Evolutionary conservation across 2,113 vertebrate genomes (phyloP), one percentile per base, ranked within the genome.

Genomic region (Labeo rohita): DNA sequence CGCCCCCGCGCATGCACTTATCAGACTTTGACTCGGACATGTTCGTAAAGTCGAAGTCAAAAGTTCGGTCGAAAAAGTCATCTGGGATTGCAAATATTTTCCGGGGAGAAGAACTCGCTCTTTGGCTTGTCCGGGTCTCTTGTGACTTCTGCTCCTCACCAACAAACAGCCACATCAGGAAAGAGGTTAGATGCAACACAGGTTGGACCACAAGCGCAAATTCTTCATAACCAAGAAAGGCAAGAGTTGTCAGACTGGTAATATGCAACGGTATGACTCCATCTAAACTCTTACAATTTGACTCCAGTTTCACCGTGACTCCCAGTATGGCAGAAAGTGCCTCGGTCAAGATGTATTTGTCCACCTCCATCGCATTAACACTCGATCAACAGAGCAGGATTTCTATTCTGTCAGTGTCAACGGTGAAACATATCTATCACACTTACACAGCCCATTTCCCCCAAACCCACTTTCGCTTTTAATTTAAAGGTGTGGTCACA

Each of bases 21-120:
- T 80, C 77, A 61, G 0, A 18, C 1, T 13, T 2, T 0, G 56
- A 45, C n/a, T 87, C 70, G 16, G 47, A 66, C n/a, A 43, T 43
- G 34, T 85, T 11, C 8, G 81, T 84, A 54, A 90, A 88, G 34
- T 90, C 87, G 72, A 73, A 85, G 47, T 90, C 83, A 23, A 78
- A 87, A 10, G 0, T 0, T 5, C 85, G 61, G 0, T 70, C 87
- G 2, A 85, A 88, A 56, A 90, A 88, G 28, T 65, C 61, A n/a
- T 72, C 54, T 23, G 84, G 59, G 21, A 86, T 80, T 0, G 86
- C 76, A 5, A 47, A 84, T 13, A 89, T 45, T 49, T 76, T 47
- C 0, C 10, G 34, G 6, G 45, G 1, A 2, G n/a, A 28, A 2
- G 13, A 6, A 1, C 36, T 18, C 5, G 21, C 2, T 3, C 8